Base-by-base conservation (phyloP, 2,113 vertebrate species). In the Vimba vimba region DNA sequence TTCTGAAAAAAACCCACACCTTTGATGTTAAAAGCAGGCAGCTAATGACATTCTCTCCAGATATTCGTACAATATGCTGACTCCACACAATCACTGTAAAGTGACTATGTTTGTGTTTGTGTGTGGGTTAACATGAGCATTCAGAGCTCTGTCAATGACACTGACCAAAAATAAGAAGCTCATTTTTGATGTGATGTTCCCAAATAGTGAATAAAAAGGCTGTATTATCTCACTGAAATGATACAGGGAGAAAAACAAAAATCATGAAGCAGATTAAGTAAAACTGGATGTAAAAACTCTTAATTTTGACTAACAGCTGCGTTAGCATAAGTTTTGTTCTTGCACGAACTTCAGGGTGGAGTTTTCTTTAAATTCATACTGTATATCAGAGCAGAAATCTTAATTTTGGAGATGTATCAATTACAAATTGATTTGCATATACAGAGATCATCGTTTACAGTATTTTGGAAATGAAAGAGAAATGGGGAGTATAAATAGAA, bases 1-100 rank as follows among this genome's bases (percentile, higher is more conserved):
- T 91, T 89, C 89, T 89, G 23, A 82, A 88, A 90, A 93, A 17
- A 71, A 39, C 39, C 12, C 89, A 85, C 87, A 88, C 91, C 92
- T 94, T 94, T 95, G 95, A 95, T 95, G 92, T 93, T 86, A 71
- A 90, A 92, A 91, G 77, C 83, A 93, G 91, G 90, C 90, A 91
- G 91, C 93, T 94, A 91, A 94, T 94, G 52, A 93, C 91, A 87
- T 92, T 94, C 94, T 94, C 94, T 94, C 86, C 92, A 94, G 93
- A 94, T 92, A 92, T 94, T 93, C 93, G 90, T 88, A 90, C 81
- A 60, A 79, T 91, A 36, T 39, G 11, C 80, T 84, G 79, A 84
- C 33, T 84, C 10, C 52, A 81, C 75, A 25, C 21, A 66, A 82
- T n/a, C 52, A 77, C 39, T 27, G 59, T 25, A n/a, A 50, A 86